These are phyloP conservation scores for Halcyon leucocephala DNA, from an alignment of 2,797 vertebrate species.

Conservation along the genomic window DNA sequence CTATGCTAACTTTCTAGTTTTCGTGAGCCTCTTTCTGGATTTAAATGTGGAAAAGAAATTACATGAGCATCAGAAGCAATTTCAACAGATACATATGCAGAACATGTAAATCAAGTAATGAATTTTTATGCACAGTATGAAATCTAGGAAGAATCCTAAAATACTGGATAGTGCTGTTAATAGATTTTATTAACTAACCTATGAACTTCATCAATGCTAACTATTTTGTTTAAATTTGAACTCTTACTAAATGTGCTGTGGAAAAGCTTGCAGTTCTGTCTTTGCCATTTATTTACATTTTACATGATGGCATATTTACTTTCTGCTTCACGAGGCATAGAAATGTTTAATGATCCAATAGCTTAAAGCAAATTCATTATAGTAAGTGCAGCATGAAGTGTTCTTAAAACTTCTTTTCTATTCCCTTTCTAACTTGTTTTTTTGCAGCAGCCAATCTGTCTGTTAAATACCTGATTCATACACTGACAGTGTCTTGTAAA, in stretches of 20 bases:
- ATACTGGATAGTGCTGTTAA: neutral
- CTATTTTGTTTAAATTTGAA: neutral
- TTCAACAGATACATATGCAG: neutral
- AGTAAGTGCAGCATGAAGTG: neutral
- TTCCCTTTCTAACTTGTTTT: neutral
- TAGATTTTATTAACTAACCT: neutral
- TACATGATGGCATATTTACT: too few relatives aligned
- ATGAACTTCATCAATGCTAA: neutral
- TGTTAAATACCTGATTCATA: neutral
- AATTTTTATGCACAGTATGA: neutral
- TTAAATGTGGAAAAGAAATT: neutral
- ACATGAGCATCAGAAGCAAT: neutral
- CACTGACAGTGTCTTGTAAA: neutral
- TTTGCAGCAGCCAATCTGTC: neutral
- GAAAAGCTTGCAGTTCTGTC: neutral
- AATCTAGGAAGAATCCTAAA: neutral
- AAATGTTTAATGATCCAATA: neutral
- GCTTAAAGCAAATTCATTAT: neutral
- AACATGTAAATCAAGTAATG: neutral
- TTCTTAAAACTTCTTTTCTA: neutral
- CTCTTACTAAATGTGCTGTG: neutral
- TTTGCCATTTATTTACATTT: neutral
- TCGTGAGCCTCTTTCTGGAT: neutral
- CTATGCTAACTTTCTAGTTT: neutral
- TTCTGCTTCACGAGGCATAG: too few relatives aligned